These are phyloP conservation scores for Oryctes rhinoceros DNA, from an alignment of 1,140 invertebrate genomes.

Conservation along the genomic window DNA sequence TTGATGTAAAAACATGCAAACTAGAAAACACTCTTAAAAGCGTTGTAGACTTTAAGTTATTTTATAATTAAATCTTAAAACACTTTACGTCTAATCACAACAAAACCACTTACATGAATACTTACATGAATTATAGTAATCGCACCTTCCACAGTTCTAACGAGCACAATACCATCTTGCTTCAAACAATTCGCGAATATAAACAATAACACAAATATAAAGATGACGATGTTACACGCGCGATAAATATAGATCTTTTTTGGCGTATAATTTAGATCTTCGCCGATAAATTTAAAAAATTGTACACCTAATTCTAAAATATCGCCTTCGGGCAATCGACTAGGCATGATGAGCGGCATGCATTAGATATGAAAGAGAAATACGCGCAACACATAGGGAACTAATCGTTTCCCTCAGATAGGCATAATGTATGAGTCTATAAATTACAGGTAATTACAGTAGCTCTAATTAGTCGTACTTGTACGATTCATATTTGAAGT, in stretches of 20 bases:
- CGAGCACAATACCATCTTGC: not conserved
- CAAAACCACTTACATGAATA: too few species aligned
- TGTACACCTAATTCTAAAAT: slow-evolving; percentile 4
- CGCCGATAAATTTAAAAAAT: not conserved
- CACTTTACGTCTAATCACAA: too few species aligned
- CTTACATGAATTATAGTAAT: slow-evolving; percentile 20
- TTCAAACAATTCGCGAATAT: not conserved
- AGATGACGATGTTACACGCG: not conserved
- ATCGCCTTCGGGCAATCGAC: not conserved
- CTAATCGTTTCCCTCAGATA: too few species aligned
- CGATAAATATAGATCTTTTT: not conserved
- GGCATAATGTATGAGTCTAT: too few species aligned
- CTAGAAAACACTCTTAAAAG: too few species aligned
- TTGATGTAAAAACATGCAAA: not conserved
- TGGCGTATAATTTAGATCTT: not conserved
- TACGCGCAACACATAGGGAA: too few species aligned
- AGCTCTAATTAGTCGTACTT: too few species aligned
- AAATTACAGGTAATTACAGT: too few species aligned
- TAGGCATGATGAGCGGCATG: not conserved
- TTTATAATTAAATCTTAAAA: too few species aligned
- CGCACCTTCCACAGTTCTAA: not conserved
- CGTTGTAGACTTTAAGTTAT: too few species aligned
- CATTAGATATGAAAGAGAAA: too few species aligned
- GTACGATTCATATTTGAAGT: too few species aligned
- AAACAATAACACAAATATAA: not conserved